These are phyloP conservation scores for Gavia stellata DNA, from an alignment of 2,113 vertebrate genomes.

Conservation along the genomic window DNA sequence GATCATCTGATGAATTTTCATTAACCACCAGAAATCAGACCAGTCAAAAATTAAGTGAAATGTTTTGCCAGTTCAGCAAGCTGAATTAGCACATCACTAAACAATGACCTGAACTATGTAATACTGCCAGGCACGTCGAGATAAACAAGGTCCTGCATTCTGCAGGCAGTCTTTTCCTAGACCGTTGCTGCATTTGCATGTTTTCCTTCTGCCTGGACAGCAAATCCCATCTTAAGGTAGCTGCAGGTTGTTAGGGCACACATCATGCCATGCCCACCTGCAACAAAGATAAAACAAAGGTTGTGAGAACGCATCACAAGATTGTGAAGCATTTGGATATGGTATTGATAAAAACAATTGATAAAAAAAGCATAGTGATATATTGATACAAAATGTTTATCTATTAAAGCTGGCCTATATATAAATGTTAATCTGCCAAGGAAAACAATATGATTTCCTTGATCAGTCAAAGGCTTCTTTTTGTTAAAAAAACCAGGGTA, in stretches of 20 bases:
- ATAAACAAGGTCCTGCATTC: background rate
- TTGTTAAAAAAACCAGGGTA: background rate
- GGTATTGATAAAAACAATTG: background rate
- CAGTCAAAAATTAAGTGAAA: background rate
- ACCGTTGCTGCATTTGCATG: fast-evolving
- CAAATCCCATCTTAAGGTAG: background rate
- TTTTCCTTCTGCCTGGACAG: background rate
- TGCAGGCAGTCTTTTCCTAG: background rate
- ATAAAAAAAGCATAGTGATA: background rate
- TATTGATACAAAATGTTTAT: background rate
- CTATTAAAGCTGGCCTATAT: background rate
- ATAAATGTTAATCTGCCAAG: background rate
- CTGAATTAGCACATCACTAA: background rate
- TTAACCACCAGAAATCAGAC: background rate
- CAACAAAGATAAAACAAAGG: background rate
- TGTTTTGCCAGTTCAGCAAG: background rate
- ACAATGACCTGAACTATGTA: fast-evolving
- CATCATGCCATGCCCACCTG: fast-evolving
- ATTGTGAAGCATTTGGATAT: background rate
- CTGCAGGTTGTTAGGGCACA: too few species aligned
- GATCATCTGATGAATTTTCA: background rate
- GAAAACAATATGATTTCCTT: too few species aligned
- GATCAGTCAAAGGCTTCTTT: background rate
- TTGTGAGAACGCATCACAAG: background rate
- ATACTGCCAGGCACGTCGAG: background rate